Base-by-base conservation (phyloP, 2,113 vertebrate genomes). In the Rhinichthys klamathensis region DNA sequence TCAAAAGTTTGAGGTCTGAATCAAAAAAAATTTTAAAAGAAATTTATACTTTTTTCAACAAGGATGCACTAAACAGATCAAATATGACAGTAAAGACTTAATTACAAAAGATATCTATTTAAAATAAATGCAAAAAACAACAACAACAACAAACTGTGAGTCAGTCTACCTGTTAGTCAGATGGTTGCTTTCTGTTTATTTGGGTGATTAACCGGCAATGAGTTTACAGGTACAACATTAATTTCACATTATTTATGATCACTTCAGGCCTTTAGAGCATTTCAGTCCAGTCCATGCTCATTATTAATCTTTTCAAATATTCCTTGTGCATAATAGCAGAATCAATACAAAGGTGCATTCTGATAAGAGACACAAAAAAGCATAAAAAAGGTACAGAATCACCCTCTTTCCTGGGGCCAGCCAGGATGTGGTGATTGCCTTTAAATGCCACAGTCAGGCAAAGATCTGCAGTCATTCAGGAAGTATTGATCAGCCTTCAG, bases 391-490 rank as follows among this genome's bases (percentile, higher is more conserved):
- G 46, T 63, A 25, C 54, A 51, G 38, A 84, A 74, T 79, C 32
- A 25, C n/a, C 18, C 77, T 82, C 74, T 80, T 67, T 23, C 41
- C 2, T 56, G 82, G 70, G 82, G n/a, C 38, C 67, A 72, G 49
- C 67, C 79, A 76, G 51, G 63, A 63, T 67, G 32, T 75, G 69
- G 30, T 78, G 86, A 90, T 90, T 86, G 83, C 63, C 80, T 88
- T 86, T 90, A 91, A 91, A 91, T 91, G 86, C 70, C 87, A 88
- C 41, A 89, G 63, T 85, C 56, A 85, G 76, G 81, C 60, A 65
- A 63, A 87, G 73, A 84, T 60, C 78, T 58, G 11, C 49, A 87
- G 83, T 84, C 84, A 85, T 91, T 88, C 87, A 61, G 32, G 73
- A 69, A 80, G 35, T 85, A 91, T 91, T 83, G 90, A 91, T 91